Evolutionary conservation across 2,888 invertebrate genomes (phyloP), one percentile per base, ranked within the genome.

Genomic region (Sipha maydis): DNA sequence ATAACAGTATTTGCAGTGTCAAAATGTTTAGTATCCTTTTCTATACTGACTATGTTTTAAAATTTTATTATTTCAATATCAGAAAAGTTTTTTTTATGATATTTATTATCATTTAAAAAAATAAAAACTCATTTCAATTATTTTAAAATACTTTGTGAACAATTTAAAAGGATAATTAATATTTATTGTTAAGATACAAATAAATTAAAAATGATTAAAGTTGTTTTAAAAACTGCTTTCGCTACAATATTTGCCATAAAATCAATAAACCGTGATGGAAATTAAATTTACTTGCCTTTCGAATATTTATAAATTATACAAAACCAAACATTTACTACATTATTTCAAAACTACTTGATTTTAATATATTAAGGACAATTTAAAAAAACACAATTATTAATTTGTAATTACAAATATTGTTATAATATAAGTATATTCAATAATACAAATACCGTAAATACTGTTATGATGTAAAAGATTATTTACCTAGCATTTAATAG

Each of bases 111-210:
- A 56, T 76, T 83, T 11, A 38, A n/a, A 71, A 76, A 38, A 28
- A 3, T 56, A 54, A 83, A 25, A 73, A 83, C 83, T 83, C 28
- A 21, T 76, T 76, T 84, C 28, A 61, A 76, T 73, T 83, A 75
- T 61, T 83, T 54, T 34, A 83, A 83, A 83, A 75, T 38, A 31
- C n/a, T 56, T 54, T 28, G 38, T 28, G n/a, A 76, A 61, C 41
- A 56, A 41, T 84, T 25, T 28, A 28, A 61, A 75, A 17, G 8
- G 21, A 71, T 84, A 84, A 84, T 84, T 84, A 75, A 76, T 84
- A 76, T 76, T 76, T 84, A 84, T 84, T 76, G 76, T 41, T 76
- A 84, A 21, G 76, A 84, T 38, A 41, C 61, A 76, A 76, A 84
- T 84, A 61, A 76, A 84, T 76, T 76, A 41, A 84, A 76, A 84